A percentile compares a stretch with the other conserved stretches of the same genome.
Conservation (phyloP, 2,797 vertebrate genomes). For the Danio albolineatus region DNA sequence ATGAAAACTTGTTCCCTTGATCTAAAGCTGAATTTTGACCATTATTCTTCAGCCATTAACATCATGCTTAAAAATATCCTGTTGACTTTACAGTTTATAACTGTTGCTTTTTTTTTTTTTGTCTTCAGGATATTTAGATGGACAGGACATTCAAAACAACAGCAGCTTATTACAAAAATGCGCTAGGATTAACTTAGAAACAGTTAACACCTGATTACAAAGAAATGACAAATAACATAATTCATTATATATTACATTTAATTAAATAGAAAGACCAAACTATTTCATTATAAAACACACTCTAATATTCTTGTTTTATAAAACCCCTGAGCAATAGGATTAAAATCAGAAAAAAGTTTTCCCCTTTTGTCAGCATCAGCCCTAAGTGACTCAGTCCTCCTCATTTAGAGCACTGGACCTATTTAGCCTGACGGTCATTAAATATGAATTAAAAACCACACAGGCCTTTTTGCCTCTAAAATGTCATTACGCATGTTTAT, state of each 20-base stretch:
- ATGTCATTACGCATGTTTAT: conserved; percentile 88
- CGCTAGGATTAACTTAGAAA: too few species aligned
- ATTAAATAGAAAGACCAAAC: too few species aligned
- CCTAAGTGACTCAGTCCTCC: conserved; percentile 33
- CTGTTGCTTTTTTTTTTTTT: background rate
- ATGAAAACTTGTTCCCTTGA: background rate
- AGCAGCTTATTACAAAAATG: background rate
- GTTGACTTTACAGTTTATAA: background rate
- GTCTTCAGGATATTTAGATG: background rate
- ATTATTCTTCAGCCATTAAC: background rate
- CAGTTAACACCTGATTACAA: background rate
- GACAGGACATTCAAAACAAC: background rate
- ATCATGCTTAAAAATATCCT: background rate
- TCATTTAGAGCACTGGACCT: conserved; percentile 82
- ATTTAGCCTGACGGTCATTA: conserved; percentile 85
- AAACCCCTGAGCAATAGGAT: too few species aligned
- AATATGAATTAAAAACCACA: conserved; percentile 89
- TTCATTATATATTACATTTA: too few species aligned
- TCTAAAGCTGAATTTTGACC: background rate
- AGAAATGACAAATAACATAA: too few species aligned
- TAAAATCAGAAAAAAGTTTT: too few species aligned
- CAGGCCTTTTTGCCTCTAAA: conserved; percentile 85
- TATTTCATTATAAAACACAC: too few species aligned
- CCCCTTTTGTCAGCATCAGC: background rate
- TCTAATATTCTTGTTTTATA: too few species aligned